phyloP scores from a whole-genome alignment of 2,113 vertebrate species.

The Ovis canadensis region DNA sequence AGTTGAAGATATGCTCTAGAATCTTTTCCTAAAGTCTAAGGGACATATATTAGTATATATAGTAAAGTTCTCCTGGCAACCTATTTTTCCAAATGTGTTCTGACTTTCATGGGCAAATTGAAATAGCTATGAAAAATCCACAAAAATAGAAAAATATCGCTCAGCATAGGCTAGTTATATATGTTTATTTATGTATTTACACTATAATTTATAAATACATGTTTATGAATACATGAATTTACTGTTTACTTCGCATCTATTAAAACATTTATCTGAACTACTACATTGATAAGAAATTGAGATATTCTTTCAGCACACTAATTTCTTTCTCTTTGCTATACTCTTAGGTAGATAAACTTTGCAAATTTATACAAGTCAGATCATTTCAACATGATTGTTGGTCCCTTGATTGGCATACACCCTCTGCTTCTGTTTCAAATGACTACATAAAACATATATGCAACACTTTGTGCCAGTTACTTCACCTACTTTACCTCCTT shows the following conservation, averaged over 20 bases:
- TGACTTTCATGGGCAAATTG: not conserved
- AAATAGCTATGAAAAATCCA: not conserved
- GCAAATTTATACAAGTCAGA: not conserved
- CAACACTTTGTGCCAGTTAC: not conserved
- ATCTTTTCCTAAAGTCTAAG: not conserved
- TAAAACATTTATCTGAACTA: not conserved
- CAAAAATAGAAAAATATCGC: not conserved
- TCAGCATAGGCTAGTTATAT: not conserved
- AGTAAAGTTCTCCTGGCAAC: not conserved
- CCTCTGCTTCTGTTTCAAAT: not conserved
- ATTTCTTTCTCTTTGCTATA: not conserved
- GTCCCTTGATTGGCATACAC: not conserved
- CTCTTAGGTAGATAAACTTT: not conserved
- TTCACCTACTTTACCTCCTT: not conserved
- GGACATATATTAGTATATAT: not conserved
- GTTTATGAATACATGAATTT: not conserved
- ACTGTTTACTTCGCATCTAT: not conserved
- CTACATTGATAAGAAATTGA: not conserved
- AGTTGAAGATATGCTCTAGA: not conserved
- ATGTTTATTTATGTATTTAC: not conserved
- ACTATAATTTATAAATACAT: not conserved
- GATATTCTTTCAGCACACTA: not conserved
- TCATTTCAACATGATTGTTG: not conserved
- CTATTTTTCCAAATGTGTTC: not conserved
- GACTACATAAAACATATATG: not conserved